phyloP scores from a whole-genome alignment of 2,888 invertebrate genomes.

The Drosophila diplacantha region DNA sequence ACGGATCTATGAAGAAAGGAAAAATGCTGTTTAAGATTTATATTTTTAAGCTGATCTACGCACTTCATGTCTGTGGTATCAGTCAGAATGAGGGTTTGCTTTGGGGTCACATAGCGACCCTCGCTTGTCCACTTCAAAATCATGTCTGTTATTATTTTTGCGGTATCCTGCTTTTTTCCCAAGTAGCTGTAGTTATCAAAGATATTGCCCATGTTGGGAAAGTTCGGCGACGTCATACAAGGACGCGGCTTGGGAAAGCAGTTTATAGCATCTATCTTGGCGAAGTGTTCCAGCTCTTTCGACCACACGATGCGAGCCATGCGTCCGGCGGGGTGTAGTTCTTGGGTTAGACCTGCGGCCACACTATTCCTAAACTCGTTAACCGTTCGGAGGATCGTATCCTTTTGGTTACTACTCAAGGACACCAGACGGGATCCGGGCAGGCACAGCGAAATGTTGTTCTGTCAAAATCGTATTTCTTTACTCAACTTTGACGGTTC shows the following conservation, averaged over 20 bases:
- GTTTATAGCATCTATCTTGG: not conserved
- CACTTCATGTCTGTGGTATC: not conserved
- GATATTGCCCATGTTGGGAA: conserved; percentile 6
- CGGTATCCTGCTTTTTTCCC: not conserved
- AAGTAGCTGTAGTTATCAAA: not conserved
- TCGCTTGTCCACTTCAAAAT: not conserved
- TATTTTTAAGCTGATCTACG: not conserved
- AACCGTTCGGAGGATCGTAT: not conserved
- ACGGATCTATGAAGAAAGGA: not conserved
- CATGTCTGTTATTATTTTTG: not conserved
- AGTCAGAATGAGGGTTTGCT: not conserved
- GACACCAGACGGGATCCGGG: not conserved
- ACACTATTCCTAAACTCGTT: not conserved
- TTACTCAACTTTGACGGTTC: rapidly evolving
- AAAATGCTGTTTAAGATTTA: not conserved
- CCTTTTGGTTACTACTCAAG: not conserved
- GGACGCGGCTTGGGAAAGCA: not conserved
- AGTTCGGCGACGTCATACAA: conserved; percentile 5
- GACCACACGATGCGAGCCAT: conserved; percentile 4
- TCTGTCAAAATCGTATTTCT: conserved; percentile 16
- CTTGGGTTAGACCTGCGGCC: not conserved
- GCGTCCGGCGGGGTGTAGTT: not conserved
- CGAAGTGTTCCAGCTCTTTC: not conserved
- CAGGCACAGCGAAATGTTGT: conserved; percentile 1
- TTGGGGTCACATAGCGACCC: not conserved